Conservation (phyloP, 2,797 vertebrate genomes). For the Sarcophilus harrisii region DNA sequence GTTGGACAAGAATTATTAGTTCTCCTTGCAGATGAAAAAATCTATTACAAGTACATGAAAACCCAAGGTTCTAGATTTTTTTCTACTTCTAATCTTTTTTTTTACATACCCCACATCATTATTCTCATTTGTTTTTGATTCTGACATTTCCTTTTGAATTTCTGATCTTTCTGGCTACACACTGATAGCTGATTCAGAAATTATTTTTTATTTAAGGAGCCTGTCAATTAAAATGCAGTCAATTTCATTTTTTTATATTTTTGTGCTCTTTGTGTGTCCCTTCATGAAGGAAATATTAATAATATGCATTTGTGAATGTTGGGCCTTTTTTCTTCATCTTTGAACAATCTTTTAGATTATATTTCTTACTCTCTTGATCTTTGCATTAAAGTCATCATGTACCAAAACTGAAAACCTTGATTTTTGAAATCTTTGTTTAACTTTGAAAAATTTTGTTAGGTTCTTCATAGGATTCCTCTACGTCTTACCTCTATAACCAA, state of each 20-base stretch:
- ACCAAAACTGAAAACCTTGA: neutral
- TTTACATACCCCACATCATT: no score
- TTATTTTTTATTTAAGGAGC: neutral
- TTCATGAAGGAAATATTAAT: neutral
- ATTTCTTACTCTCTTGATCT: neutral
- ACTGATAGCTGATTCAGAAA: neutral
- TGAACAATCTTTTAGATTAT: neutral
- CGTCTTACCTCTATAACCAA: neutral
- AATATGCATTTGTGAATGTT: neutral
- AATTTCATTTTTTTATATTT: neutral
- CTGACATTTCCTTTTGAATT: neutral
- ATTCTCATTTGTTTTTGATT: neutral
- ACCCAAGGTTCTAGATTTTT: neutral
- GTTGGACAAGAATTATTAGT: neutral
- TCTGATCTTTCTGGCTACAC: neutral
- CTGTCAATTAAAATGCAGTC: neutral
- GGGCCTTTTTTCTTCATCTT: neutral
- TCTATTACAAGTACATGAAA: neutral
- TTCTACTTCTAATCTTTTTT: neutral
- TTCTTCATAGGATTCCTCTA: neutral
- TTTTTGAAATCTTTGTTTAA: neutral
- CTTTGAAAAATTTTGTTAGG: neutral
- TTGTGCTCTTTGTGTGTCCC: neutral
- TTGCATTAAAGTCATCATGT: neutral
- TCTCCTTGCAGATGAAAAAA: neutral